Conservation (phyloP, 2,797 vertebrate genomes). For the Chrysolophus pictus region DNA sequence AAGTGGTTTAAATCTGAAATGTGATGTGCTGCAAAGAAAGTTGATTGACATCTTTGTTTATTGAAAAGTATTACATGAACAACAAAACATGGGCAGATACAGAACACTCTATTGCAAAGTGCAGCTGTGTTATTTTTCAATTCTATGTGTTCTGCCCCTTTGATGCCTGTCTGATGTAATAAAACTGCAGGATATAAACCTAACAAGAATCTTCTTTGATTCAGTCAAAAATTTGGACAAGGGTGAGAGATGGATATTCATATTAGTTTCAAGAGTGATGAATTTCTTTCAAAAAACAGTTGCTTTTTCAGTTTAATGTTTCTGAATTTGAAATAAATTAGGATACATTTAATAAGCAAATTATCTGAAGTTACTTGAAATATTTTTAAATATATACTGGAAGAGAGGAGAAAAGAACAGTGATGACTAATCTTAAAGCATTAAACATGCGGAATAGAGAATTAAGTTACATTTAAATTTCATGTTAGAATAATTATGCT, state of each 20-base stretch:
- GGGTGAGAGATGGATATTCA: neutral
- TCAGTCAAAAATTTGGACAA: slow-evolving; percentile 76
- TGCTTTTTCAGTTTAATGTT: neutral
- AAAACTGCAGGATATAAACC: slow-evolving; percentile 75
- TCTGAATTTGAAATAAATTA: slow-evolving; percentile 71
- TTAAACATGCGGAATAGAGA: slow-evolving; percentile 80
- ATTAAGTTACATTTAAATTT: slow-evolving; percentile 83
- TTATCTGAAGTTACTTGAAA: slow-evolving; percentile 58
- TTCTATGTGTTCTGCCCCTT: slow-evolving; percentile 77
- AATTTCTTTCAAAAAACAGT: neutral
- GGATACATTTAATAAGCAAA: slow-evolving; percentile 70
- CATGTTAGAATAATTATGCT: slow-evolving; percentile 81
- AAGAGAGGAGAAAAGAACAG: slow-evolving; percentile 71
- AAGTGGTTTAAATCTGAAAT: slow-evolving; percentile 83
- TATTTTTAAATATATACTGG: slow-evolving; percentile 72
- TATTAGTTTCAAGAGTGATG: neutral
- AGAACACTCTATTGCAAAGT: slow-evolving; percentile 74
- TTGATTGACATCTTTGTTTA: slow-evolving; percentile 88
- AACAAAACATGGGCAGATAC: slow-evolving; percentile 77
- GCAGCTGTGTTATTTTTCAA: slow-evolving; percentile 81
- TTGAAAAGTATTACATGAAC: slow-evolving; percentile 86
- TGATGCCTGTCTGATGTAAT: slow-evolving; percentile 82
- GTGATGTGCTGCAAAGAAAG: slow-evolving; percentile 80
- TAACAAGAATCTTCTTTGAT: slow-evolving; percentile 77
- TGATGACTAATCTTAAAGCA: slow-evolving; percentile 80